These are phyloP conservation scores for Pseudanteris insignis DNA, from an alignment of 2,888 invertebrate species.

Conservation along the genomic window DNA sequence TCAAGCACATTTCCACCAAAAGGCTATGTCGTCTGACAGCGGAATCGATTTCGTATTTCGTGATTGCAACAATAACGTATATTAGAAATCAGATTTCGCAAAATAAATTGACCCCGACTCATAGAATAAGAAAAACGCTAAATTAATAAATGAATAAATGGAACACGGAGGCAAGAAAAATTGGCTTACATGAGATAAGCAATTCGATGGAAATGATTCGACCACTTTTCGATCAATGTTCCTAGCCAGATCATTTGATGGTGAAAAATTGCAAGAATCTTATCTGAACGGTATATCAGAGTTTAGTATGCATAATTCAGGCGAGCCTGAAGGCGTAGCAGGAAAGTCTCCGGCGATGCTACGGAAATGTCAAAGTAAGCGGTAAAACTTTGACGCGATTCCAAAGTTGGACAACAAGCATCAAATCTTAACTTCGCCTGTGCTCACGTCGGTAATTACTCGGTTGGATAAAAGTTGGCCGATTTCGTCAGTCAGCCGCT, in stretches of 20 bases:
- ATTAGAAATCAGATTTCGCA: conserved; percentile 20
- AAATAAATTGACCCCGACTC: too few species aligned
- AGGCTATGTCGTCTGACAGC: conserved; percentile 27
- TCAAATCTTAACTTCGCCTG: conserved; percentile 35
- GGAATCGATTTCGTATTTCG: conserved; percentile 36
- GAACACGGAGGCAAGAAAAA: too few species aligned
- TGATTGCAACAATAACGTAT: conserved; percentile 30
- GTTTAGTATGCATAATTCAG: too few species aligned
- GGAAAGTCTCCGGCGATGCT: conserved; percentile 8
- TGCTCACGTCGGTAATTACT: conserved; percentile 34
- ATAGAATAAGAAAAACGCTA: too few species aligned
- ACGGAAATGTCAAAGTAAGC: conserved; percentile 30
- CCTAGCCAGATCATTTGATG: too few species aligned
- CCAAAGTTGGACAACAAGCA: conserved; percentile 24
- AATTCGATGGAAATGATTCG: too few species aligned
- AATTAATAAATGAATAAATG: too few species aligned
- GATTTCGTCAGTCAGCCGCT: conserved; percentile 31
- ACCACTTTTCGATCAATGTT: too few species aligned
- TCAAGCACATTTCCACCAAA: conserved; percentile 40
- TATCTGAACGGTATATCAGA: too few species aligned
- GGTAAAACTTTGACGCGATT: conserved; percentile 40
- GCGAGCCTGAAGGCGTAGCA: conserved; percentile 1
- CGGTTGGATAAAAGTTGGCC: conserved; percentile 23
- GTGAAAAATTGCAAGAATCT: too few species aligned
- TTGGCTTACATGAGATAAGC: too few species aligned